These are phyloP conservation scores for Drosophila maculinotata DNA, from an alignment of 2,888 invertebrate species.

Conservation along the genomic window DNA sequence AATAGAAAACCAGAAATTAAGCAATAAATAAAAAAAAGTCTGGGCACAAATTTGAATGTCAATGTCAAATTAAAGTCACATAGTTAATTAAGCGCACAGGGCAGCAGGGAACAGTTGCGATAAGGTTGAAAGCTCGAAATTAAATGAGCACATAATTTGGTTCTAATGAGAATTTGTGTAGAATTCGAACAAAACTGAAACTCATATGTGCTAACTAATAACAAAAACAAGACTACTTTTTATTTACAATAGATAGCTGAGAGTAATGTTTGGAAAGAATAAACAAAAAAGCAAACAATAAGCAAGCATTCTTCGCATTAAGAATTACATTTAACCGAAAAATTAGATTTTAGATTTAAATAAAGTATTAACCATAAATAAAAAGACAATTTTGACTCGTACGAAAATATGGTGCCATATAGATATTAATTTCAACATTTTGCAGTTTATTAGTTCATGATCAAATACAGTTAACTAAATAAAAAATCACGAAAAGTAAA, in stretches of 20 bases:
- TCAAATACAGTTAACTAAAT: no score
- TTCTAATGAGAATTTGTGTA: not conserved
- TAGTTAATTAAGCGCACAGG: constrained; percentile 57
- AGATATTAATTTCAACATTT: no score
- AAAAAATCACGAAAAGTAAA: not conserved
- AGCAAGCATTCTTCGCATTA: no score
- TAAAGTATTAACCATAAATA: no score
- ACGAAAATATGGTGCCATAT: no score
- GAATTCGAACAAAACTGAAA: not conserved
- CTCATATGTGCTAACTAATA: not conserved
- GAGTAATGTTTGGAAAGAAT: not conserved
- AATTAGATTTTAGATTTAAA: no score
- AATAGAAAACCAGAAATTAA: constrained; percentile 40
- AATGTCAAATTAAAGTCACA: constrained; percentile 77
- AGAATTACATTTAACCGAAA: no score
- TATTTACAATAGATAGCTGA: not conserved
- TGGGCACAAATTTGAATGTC: constrained; percentile 64
- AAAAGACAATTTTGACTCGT: no score
- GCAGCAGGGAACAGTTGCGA: not conserved
- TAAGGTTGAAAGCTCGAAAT: constrained; percentile 2
- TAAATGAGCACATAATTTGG: constrained; percentile 3
- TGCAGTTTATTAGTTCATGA: no score
- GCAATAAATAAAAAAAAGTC: constrained; percentile 33
- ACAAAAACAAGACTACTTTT: not conserved
- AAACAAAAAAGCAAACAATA: not conserved